A percentile compares a stretch with the other conserved stretches of the same genome.
Evolutionary conservation across 2,797 vertebrate species (phyloP).

Genomic region (Chaunax sp.): DNA sequence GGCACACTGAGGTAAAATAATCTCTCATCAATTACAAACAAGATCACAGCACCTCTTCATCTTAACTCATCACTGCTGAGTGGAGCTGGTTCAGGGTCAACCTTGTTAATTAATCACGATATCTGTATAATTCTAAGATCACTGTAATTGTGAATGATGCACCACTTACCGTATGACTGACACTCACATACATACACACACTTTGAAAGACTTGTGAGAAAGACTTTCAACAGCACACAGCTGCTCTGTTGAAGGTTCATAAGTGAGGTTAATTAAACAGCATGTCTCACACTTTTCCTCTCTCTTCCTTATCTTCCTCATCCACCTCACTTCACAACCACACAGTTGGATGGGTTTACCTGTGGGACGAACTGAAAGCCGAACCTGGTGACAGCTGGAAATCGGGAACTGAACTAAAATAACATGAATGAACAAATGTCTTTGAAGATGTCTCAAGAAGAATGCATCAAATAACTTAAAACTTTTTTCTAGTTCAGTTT

Average conservation of each 20-base stretch:
- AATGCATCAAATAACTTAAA: too few relatives aligned
- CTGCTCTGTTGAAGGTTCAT: slow-evolving; percentile 66
- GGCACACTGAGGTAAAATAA: slow-evolving; percentile 2
- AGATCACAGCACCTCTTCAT: slow-evolving; percentile 30
- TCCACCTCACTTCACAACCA: slow-evolving; percentile 7
- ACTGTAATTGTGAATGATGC: slow-evolving; percentile 28
- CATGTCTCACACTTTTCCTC: slow-evolving; percentile 48
- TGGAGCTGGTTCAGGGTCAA: slow-evolving; percentile 4
- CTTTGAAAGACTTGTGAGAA: slow-evolving; percentile 52
- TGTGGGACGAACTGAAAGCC: slow-evolving; percentile 8
- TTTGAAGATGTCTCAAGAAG: neutral
- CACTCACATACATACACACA: slow-evolving; percentile 18
- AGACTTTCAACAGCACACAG: slow-evolving; percentile 52
- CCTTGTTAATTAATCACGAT: slow-evolving; percentile 37
- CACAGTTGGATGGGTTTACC: slow-evolving; percentile 14
- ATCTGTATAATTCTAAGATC: slow-evolving; percentile 22
- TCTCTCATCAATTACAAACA: slow-evolving; percentile 10
- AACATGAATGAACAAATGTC: too few relatives aligned
- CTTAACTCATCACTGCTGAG: slow-evolving; percentile 5
- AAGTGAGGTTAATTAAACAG: slow-evolving; percentile 76
- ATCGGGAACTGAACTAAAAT: slow-evolving; percentile 4
- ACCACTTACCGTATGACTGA: slow-evolving; percentile 12
- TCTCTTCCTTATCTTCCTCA: slow-evolving; percentile 22
- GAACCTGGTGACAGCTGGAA: neutral
- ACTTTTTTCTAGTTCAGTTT: too few relatives aligned